A percentile compares a stretch with the other conserved stretches of the same genome.
phyloP scores from a whole-genome alignment of 2,888 invertebrate genomes.

The Frankliniella fusca region DNA sequence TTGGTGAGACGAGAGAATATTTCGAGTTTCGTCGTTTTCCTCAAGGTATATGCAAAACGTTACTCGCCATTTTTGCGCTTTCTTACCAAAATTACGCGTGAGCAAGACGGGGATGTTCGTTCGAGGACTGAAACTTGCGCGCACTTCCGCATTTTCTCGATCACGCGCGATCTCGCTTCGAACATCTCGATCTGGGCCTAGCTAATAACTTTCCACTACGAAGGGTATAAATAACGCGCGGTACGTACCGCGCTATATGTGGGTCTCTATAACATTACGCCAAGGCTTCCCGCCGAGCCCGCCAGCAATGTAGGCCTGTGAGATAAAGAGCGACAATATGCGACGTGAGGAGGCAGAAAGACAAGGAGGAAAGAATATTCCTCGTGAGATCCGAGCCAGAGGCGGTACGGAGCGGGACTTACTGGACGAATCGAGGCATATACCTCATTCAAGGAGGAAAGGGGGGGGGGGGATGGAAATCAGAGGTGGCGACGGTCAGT shows the following conservation, averaged over 20 bases:
- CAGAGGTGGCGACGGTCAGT: conserved; percentile 15
- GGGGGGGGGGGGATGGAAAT: neutral
- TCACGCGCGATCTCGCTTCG: neutral
- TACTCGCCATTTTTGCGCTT: no score
- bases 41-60: no score
- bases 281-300: no score
- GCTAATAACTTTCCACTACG: no score
- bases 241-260: no score
- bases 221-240: no score
- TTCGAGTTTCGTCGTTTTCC: no score
- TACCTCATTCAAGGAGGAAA: neutral
- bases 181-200: neutral
- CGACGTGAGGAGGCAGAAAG: neutral
- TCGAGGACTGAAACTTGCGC: neutral
- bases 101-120: no score
- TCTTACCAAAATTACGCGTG: no score
- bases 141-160: neutral
- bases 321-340: neutral
- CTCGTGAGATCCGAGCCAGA: neutral
- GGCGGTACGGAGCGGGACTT: neutral
- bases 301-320: neutral
- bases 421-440: neutral
- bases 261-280: no score
- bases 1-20: no score
- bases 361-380: neutral